Conservation (phyloP, 2,797 vertebrate species). For the Australoheros facetus region DNA sequence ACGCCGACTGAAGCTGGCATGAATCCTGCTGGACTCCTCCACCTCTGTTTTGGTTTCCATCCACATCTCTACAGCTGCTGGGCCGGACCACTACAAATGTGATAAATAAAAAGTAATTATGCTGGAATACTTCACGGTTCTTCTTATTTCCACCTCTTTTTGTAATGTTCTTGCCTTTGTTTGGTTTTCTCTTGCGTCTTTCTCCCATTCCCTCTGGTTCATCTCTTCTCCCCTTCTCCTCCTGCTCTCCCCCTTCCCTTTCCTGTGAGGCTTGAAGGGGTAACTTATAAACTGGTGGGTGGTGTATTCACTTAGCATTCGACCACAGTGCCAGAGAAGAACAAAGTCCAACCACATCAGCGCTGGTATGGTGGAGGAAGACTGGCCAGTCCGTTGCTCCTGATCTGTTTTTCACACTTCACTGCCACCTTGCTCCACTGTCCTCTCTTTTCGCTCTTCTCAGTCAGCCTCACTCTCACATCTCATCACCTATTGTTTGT, state of each 20-base stretch:
- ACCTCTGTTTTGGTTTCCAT: constrained; percentile 50
- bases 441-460: constrained; percentile 2
- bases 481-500: constrained; percentile 35
- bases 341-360: constrained; percentile 45
- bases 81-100: background rate
- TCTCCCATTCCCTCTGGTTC: background rate
- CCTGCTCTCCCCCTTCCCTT: background rate
- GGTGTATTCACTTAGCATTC: constrained; percentile 35
- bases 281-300: constrained; percentile 55
- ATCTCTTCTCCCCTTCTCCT: background rate
- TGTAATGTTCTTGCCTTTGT: background rate
- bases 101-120: background rate
- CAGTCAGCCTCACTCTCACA: background rate
- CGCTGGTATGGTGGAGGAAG: background rate
- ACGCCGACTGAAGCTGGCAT: constrained; percentile 6
- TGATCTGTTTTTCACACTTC: constrained; percentile 9
- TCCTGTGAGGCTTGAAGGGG: background rate
- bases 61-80: constrained; percentile 48
- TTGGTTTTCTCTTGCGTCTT: constrained; percentile 3
- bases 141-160: background rate
- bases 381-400: background rate
- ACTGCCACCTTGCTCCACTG: constrained; percentile 14
- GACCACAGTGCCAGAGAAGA: background rate
- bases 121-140: background rate
- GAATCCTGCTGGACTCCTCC: constrained; percentile 34